These are phyloP conservation scores for Gopherus flavomarginatus DNA, from an alignment of 2,113 vertebrate species.

Conservation along the genomic window DNA sequence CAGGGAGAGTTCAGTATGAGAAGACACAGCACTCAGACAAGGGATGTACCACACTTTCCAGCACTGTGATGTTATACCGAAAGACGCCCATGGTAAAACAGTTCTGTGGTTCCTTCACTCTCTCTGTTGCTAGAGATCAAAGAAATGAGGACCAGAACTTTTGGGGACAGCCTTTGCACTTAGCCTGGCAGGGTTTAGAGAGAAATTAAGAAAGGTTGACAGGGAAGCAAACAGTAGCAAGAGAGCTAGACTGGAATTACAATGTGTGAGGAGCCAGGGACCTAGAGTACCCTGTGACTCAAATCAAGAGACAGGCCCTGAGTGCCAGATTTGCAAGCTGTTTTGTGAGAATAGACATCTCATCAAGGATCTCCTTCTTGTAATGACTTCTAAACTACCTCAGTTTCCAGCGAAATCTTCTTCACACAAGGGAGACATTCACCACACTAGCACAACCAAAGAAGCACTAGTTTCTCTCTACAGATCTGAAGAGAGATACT, in stretches of 20 bases:
- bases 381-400: neutral
- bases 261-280: accelerated
- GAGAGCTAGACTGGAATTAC: neutral
- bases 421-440: neutral
- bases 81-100: neutral
- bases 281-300: neutral
- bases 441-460: neutral
- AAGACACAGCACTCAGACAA: neutral
- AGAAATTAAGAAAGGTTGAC: neutral
- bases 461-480: neutral
- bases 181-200: neutral
- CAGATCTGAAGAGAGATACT: slow-evolving; percentile 3
- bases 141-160: neutral
- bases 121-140: neutral
- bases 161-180: neutral
- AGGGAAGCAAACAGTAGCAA: neutral
- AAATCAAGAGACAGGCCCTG: neutral
- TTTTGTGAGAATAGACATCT: neutral
- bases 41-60: accelerated
- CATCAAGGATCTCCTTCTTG: neutral
- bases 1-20: neutral
- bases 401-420: slow-evolving; percentile 1
- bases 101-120: neutral
- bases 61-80: too few species aligned
- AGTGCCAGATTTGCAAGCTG: neutral